Evolutionary conservation across 2,797 vertebrate genomes (phyloP), one percentile per base, ranked within the genome.

Genomic region (Eospalax fontanierii): DNA sequence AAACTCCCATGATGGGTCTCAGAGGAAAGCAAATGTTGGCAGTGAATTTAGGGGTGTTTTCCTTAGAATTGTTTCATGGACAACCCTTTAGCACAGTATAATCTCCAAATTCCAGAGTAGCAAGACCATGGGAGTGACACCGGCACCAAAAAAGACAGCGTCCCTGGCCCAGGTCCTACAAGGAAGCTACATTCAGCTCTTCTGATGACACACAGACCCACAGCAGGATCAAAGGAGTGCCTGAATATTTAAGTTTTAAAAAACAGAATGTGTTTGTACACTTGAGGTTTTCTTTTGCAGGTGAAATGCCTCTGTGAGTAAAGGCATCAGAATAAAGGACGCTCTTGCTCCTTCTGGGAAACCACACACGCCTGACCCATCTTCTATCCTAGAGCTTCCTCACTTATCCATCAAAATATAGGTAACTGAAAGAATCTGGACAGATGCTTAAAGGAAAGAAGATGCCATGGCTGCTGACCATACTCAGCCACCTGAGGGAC

Each of bases 21-120:
- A 35, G 0, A 57, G 40, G 70, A 87, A 68, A 86, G 38, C 54
- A 85, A 59, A 0, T 65, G 28, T n/a, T 50, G n/a, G 63, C 57
- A 57, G 35, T 3, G 15, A 46, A 84, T 38, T 68, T 4, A 24
- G 30, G 21, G 35, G 11, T 3, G 4, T 89, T 82, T 46, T 59
- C 92, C 59, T 24, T 57, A 22, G 80, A 86, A 84, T 57, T 14
- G n/a, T n/a, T n/a, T n/a, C n/a, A n/a, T 76, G 57, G 33, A 71
- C 19, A 24, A 73, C 57, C 40, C 73, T 54, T 91, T 76, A 84
- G 63, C 12, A n/a, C 12, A 68, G 30, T 88, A 95, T 89, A 89
- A 85, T 43, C 96, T 54, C 54, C 89, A 95, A 96, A 98, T 93
- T 88, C 19, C 95, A 96, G 59, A 91, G 76, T 87, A 95, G 97